These are phyloP conservation scores for Regulus satrapa DNA, from an alignment of 2,113 vertebrate genomes.

Conservation along the genomic window DNA sequence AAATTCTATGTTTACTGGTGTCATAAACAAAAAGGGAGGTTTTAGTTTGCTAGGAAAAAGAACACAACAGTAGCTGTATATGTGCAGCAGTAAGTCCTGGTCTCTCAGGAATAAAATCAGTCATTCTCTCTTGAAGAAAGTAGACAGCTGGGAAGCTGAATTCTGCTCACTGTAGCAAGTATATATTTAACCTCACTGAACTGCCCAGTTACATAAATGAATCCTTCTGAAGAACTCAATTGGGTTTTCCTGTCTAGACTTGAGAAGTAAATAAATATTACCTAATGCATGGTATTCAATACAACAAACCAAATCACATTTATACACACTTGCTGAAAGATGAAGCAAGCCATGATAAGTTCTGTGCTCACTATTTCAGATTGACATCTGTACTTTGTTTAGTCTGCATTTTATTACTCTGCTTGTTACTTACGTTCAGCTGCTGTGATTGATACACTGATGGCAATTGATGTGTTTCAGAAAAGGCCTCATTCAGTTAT, in stretches of 20 bases:
- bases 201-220: background rate
- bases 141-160: background rate
- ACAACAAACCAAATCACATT: background rate
- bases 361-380: background rate
- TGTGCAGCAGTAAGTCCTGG: background rate
- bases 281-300: background rate
- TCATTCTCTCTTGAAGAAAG: background rate
- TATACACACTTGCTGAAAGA: background rate
- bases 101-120: background rate
- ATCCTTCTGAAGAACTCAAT: background rate
- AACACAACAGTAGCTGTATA: background rate
- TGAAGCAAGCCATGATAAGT: background rate
- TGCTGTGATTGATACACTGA: background rate
- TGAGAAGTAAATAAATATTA: conserved; percentile 32
- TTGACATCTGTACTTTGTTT: background rate
- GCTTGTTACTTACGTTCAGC: background rate
- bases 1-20: background rate
- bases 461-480: background rate
- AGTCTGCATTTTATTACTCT: background rate
- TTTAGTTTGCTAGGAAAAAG: background rate
- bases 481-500: background rate
- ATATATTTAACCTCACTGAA: background rate
- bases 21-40: background rate
- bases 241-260: conserved; percentile 30
- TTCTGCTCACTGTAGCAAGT: background rate